phyloP scores from a whole-genome alignment of 1,140 invertebrate genomes.

The Drosophila dunni region DNA sequence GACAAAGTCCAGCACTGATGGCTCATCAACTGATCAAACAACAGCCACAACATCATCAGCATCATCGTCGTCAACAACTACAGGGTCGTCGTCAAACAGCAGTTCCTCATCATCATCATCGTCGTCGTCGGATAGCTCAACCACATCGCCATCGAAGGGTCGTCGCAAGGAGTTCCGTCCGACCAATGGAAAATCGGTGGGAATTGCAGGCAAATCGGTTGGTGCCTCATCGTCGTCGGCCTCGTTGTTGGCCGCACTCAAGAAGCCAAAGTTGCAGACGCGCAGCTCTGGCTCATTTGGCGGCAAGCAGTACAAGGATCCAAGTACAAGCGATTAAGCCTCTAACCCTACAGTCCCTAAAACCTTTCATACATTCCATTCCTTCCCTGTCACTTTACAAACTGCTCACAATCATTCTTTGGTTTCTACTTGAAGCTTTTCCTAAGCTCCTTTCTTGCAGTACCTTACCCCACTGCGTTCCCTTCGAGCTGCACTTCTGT shows the following conservation, averaged over 20 bases:
- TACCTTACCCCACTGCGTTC: neutral
- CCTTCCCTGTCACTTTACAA: neutral
- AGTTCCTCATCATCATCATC: neutral
- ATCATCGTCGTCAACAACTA: neutral
- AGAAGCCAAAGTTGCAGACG: slow-evolving; percentile 60
- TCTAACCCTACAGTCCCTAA: neutral
- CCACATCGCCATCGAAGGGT: slow-evolving; percentile 8
- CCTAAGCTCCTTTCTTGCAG: too few relatives aligned
- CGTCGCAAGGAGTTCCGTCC: slow-evolving; percentile 7
- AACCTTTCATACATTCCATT: neutral
- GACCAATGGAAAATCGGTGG: slow-evolving; percentile 52
- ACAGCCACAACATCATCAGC: neutral
- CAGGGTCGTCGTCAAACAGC: neutral
- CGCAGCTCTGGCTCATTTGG: slow-evolving; percentile 39
- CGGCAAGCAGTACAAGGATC: slow-evolving; percentile 82
- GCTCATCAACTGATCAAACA: neutral
- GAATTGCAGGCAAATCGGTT: slow-evolving; percentile 9
- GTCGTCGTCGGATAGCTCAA: neutral
- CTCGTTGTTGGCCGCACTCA: slow-evolving; percentile 58
- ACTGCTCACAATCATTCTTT: too few relatives aligned
- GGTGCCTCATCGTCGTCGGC: slow-evolving; percentile 48
- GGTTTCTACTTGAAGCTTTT: too few relatives aligned
- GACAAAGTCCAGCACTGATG: slow-evolving; percentile 1
- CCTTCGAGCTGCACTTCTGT: too few relatives aligned
- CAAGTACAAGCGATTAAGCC: slow-evolving; percentile 67